These are phyloP conservation scores for Antheraea assamensis DNA, from an alignment of 2,888 invertebrate genomes.

Conservation along the genomic window DNA sequence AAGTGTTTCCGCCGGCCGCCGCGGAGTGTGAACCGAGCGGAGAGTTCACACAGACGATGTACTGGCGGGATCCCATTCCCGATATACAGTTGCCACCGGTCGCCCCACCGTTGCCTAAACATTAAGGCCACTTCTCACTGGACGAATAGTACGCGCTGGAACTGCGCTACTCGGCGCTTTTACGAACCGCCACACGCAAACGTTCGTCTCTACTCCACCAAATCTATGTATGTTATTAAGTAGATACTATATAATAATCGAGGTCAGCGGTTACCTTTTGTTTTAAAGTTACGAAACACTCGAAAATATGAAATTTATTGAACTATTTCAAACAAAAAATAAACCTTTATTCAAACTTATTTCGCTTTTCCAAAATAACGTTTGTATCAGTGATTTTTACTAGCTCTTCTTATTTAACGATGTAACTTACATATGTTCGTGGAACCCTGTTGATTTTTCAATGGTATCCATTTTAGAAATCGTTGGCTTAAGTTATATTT, in stretches of 20 bases:
- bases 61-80: slow-evolving; percentile 95
- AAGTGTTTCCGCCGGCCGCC: slow-evolving; percentile 94
- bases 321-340: not conserved
- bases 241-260: not conserved
- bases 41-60: slow-evolving; percentile 93
- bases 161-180: not conserved
- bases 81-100: slow-evolving; percentile 46
- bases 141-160: not conserved
- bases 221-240: not conserved
- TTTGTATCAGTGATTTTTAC: too few relatives aligned
- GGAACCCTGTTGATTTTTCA: too few relatives aligned
- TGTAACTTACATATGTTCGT: too few relatives aligned
- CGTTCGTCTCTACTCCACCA: not conserved
- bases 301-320: not conserved
- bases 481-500: too few relatives aligned
- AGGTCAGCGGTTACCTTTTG: not conserved
- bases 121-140: not conserved
- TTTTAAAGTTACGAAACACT: not conserved
- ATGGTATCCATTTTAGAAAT: too few relatives aligned
- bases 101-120: slow-evolving; percentile 35
- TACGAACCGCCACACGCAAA: not conserved
- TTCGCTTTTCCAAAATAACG: too few relatives aligned
- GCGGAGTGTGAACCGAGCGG: slow-evolving; percentile 83
- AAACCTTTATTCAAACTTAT: not conserved
- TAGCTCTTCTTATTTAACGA: too few relatives aligned